Evolutionary conservation across 2,113 vertebrate species (phyloP), one percentile per base, ranked within the genome.

Genomic region (Alouatta palliata): DNA sequence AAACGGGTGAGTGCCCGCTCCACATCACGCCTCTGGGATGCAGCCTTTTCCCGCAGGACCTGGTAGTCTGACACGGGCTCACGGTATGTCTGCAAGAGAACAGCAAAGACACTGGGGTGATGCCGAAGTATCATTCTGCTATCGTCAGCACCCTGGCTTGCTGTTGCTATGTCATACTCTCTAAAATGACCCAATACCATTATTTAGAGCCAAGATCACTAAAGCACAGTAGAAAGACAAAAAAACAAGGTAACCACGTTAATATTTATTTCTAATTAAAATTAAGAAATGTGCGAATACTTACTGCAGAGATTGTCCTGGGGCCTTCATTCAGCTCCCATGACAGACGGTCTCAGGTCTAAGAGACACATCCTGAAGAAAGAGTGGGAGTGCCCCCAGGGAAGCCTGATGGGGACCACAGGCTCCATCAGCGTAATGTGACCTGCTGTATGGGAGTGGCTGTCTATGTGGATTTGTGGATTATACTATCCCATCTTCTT

Each of bases 1-100:
- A 99, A 99, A 4, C 99, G 99, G 0, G 99, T 99, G 52, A 99
- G 99, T 0, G 99, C 99, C 49, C 99, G 99, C 35, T 99, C 99
- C 80, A 99, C 99, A 0, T 99, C 99, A 1, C 99, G 98, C 76
- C 99, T 99, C 91, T 99, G 99, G 1, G 99, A 99, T 0, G 99
- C 99, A 0, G 99, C 99, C 96, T 99, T 99, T 91, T 99, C 99
- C 95, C 99, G 98, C 47, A 99, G 98, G 58, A 99, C 99, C 40
- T 99, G 99, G 96, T 99, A 99, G 94, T 99, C 99, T 0, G 99
- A 99, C 21, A 99, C 99, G 0, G 99, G 99, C 97, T 99, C 99
- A 1, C 99, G 99, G 98, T 99, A 99, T 0, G 99, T 99, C 99
- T 99, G 87, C 1, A 73, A 10, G 17, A n/a, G 11, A 75, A 81